These are phyloP conservation scores for Cirrhinus molitorella DNA, from an alignment of 2,797 vertebrate genomes.

Conservation along the genomic window DNA sequence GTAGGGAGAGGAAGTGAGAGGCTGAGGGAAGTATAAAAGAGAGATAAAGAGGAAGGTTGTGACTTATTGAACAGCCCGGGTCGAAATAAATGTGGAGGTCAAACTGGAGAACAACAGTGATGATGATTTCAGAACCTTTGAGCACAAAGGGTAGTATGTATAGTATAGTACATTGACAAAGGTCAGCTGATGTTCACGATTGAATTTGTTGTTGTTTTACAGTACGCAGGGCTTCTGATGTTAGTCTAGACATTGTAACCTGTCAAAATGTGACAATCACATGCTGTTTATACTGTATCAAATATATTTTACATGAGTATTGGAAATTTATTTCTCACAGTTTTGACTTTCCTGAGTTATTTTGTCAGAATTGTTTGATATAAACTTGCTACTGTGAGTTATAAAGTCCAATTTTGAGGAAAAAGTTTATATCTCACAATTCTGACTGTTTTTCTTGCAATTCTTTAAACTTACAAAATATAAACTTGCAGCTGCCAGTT, in stretches of 20 bases:
- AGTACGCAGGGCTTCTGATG: background rate
- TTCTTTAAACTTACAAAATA: no score
- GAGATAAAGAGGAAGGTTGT: conserved; percentile 6
- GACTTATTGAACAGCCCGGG: background rate
- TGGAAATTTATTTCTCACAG: no score
- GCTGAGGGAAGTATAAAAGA: background rate
- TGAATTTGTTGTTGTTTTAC: background rate
- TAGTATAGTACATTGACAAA: background rate
- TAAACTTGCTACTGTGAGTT: no score
- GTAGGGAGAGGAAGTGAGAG: background rate
- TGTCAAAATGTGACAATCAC: no score
- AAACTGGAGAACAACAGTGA: background rate
- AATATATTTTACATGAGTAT: background rate
- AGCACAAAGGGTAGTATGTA: background rate
- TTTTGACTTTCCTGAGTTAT: no score
- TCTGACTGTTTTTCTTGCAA: no score
- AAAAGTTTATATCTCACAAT: no score
- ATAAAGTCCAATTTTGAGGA: no score
- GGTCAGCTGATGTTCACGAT: background rate
- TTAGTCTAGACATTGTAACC: no score
- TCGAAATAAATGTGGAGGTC: conserved; percentile 16
- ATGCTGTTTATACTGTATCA: background rate
- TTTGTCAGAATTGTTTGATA: no score
- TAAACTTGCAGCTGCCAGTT: no score
- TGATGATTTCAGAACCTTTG: background rate